These are phyloP conservation scores for Vollenhovia emeryi DNA, from an alignment of 1,140 invertebrate species.

Conservation along the genomic window DNA sequence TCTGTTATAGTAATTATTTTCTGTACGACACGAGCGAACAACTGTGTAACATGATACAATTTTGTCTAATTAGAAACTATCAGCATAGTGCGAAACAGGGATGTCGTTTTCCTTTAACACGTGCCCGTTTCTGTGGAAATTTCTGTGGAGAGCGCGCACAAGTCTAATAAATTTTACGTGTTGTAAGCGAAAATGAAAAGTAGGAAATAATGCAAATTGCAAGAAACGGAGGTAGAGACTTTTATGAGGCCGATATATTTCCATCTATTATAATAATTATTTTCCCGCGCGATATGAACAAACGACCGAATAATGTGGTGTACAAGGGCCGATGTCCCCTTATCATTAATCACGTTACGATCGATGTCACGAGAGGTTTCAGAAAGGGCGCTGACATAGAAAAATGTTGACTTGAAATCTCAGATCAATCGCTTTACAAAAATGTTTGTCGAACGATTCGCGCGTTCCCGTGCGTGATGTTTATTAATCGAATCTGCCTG, in stretches of 20 bases:
- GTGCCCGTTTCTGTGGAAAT: background rate
- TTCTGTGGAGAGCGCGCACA: background rate
- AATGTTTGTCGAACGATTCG: constrained; percentile 17
- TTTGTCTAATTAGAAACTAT: background rate
- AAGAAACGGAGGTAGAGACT: background rate
- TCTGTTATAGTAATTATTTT: background rate
- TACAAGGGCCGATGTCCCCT: background rate
- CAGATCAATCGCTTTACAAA: background rate
- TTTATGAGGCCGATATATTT: background rate
- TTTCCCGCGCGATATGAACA: background rate
- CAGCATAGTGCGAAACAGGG: no score
- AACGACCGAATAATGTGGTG: background rate
- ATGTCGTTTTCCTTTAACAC: background rate
- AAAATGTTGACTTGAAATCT: constrained; percentile 11
- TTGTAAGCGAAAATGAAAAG: background rate
- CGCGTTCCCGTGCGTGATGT: background rate
- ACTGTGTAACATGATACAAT: background rate
- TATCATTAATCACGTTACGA: background rate
- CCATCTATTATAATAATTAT: background rate
- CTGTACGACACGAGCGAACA: background rate
- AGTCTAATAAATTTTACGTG: background rate
- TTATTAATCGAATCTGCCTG: constrained; percentile 41
- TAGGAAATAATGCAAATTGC: background rate
- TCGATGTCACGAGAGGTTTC: background rate
- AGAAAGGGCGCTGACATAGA: background rate